phyloP scores from a whole-genome alignment of 1,140 invertebrate genomes.

The Harpegnathos saltator region DNA sequence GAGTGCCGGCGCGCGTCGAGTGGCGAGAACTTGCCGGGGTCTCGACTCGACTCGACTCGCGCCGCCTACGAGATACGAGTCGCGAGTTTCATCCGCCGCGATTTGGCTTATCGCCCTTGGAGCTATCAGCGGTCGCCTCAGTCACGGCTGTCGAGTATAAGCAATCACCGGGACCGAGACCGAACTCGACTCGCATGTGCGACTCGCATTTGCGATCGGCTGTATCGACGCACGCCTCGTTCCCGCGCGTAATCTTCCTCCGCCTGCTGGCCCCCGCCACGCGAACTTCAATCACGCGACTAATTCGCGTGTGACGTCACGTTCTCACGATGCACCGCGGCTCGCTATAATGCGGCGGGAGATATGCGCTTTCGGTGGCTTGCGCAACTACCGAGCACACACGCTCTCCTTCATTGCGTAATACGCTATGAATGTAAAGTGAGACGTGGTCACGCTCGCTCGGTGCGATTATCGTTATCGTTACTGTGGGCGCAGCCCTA shows the following conservation, averaged over 20 bases:
- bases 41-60: no score
- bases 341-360: conserved; percentile 6
- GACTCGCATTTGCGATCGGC: not conserved
- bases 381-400: conserved; percentile 6
- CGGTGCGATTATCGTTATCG: conserved; percentile 45
- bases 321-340: conserved; percentile 6
- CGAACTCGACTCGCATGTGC: not conserved
- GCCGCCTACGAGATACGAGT: no score
- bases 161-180: not conserved
- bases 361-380: not conserved
- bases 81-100: not conserved
- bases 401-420: conserved; percentile 17
- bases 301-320: not conserved
- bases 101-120: not conserved
- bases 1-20: not conserved
- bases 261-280: not conserved
- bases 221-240: no score
- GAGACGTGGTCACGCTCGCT: conserved; percentile 8
- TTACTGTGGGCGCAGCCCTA: conserved; percentile 11
- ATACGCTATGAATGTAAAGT: conserved; percentile 38
- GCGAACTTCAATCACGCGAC: not conserved
- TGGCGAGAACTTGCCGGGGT: no score
- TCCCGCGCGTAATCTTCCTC: no score
- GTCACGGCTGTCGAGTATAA: not conserved
- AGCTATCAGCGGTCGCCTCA: not conserved